Percentiles rank a stretch among this genome's conserved stretches.
Evolutionary conservation across 2,797 vertebrate species (phyloP).

Genomic region (Threskiornis aethiopicus): DNA sequence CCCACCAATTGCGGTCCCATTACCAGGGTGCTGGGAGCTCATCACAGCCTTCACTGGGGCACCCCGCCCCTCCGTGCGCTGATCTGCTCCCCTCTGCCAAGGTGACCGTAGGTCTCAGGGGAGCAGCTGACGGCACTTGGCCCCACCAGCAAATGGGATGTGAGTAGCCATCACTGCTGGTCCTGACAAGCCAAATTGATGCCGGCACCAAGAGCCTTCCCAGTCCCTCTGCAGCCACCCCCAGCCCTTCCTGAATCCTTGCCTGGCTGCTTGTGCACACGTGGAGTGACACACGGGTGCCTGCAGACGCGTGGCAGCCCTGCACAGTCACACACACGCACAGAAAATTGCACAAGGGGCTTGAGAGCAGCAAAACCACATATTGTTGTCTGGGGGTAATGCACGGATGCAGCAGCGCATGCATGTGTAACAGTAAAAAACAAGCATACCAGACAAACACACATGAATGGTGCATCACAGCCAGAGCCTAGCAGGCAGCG

Average conservation of each 20-base stretch:
- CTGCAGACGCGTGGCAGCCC: background rate
- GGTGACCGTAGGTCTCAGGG: conserved; percentile 27
- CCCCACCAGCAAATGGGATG: conserved; percentile 42
- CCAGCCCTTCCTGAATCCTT: background rate
- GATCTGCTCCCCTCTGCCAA: background rate
- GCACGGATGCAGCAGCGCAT: background rate
- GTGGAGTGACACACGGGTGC: rapidly evolving
- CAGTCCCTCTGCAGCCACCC: background rate
- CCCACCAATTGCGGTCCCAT: rapidly evolving
- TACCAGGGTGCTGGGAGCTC: background rate
- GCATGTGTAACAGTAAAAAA: background rate
- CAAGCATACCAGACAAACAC: background rate
- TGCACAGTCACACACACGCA: rapidly evolving
- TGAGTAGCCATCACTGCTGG: conserved; percentile 37
- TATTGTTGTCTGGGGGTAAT: rapidly evolving
- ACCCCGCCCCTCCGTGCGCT: rapidly evolving
- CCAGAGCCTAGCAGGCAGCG: background rate
- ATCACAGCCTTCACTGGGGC: rapidly evolving
- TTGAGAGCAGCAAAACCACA: rapidly evolving
- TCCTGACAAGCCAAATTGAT: conserved; percentile 57
- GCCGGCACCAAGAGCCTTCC: conserved; percentile 27
- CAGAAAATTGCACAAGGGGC: background rate
- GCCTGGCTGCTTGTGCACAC: background rate
- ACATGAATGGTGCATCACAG: rapidly evolving
- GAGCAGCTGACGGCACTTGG: conserved; percentile 5